phyloP scores from a whole-genome alignment of 2,113 vertebrate genomes.

The Malurus melanocephalus region DNA sequence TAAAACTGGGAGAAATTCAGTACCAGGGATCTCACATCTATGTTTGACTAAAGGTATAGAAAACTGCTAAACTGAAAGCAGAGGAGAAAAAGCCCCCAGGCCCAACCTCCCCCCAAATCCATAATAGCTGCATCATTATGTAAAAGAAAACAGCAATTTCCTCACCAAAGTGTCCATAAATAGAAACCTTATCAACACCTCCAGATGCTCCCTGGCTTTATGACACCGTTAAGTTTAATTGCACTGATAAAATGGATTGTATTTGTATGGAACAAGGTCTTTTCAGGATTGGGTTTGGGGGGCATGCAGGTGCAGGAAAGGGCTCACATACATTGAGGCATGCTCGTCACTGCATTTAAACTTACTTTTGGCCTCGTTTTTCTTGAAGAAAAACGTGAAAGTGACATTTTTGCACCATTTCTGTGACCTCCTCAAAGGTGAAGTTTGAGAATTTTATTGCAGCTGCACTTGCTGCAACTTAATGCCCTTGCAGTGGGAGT shows the following conservation, averaged over 20 bases:
- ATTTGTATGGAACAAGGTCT: background rate
- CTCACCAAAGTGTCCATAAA: background rate
- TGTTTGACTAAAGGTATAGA: background rate
- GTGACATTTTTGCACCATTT: background rate
- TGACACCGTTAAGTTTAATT: slow-evolving; percentile 30
- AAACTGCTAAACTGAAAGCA: background rate
- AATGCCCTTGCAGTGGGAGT: background rate
- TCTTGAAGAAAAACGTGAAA: background rate
- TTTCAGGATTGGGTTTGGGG: background rate
- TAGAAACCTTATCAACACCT: slow-evolving; percentile 37
- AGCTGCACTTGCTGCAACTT: background rate
- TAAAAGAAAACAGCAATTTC: slow-evolving; percentile 1
- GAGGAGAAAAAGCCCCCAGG: background rate
- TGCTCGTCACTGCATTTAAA: background rate
- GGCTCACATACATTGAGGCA: background rate
- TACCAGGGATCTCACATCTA: background rate
- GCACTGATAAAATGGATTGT: background rate
- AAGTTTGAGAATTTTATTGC: background rate
- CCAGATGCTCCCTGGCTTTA: slow-evolving; percentile 40
- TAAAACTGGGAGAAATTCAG: slow-evolving; percentile 36
- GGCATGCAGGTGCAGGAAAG: background rate
- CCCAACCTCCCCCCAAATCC: background rate
- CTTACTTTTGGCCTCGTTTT: background rate
- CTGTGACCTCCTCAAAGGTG: background rate
- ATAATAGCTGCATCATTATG: background rate